These are phyloP conservation scores for Myotis brandtii DNA, from an alignment of 2,113 vertebrate species.

Conservation along the genomic window DNA sequence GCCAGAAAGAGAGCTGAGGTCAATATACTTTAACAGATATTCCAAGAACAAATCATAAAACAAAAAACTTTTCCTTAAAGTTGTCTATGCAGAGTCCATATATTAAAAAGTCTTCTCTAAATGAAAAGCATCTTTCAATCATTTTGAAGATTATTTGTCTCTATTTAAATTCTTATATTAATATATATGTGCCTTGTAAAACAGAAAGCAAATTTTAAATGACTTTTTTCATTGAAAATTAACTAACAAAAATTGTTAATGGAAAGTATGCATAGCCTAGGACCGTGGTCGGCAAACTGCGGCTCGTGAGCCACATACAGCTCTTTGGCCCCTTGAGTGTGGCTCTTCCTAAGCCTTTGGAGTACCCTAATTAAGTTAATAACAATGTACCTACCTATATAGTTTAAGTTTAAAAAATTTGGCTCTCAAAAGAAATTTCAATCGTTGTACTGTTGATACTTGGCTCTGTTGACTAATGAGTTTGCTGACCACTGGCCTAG, in stretches of 20 bases:
- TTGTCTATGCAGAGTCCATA: neutral
- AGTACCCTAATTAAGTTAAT: too few species aligned
- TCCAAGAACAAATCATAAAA: neutral
- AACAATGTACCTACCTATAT: too few species aligned
- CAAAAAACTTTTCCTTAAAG: neutral
- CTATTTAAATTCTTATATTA: neutral
- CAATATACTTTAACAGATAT: neutral
- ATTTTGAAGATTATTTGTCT: neutral
- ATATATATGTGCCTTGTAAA: neutral
- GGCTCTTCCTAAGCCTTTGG: too few species aligned
- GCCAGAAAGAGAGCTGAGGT: neutral
- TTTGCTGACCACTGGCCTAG: neutral
- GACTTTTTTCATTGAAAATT: neutral
- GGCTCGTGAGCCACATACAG: too few species aligned
- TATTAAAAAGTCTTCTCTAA: neutral
- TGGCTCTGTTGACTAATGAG: too few species aligned
- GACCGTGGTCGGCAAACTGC: neutral
- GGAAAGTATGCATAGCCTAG: neutral
- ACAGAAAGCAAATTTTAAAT: neutral
- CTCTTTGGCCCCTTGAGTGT: too few species aligned
- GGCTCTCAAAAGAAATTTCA: too few species aligned
- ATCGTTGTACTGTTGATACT: too few species aligned
- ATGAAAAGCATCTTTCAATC: neutral
- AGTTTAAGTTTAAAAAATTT: too few species aligned
- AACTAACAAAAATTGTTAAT: neutral